A percentile compares a stretch with the other conserved stretches of the same genome.
Conservation (phyloP, 1,140 invertebrate genomes). For the Lamellibrachia luymesi region DNA sequence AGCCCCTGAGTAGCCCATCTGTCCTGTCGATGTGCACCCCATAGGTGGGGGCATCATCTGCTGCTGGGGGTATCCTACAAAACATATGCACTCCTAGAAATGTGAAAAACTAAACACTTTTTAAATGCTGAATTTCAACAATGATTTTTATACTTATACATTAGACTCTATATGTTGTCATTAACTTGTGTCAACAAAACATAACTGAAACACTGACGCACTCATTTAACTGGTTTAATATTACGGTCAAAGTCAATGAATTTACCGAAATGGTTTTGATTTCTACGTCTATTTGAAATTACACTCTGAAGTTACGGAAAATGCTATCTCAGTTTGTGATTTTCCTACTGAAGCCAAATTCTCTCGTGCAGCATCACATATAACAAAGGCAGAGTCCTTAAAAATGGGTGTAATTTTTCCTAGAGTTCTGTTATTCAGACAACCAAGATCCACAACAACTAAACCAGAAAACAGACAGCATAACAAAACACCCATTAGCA, state of each 20-base stretch:
- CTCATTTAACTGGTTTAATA: too few relatives aligned
- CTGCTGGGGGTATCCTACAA: constrained; percentile 20
- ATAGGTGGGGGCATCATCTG: constrained; percentile 64
- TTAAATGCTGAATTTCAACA: not conserved
- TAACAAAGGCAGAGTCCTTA: too few relatives aligned
- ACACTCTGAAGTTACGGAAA: too few relatives aligned
- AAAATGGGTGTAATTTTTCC: too few relatives aligned
- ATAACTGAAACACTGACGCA: too few relatives aligned
- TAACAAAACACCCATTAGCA: not conserved
- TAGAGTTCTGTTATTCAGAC: not conserved
- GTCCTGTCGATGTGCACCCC: constrained; percentile 37
- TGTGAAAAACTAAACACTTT: not conserved
- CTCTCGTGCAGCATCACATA: too few relatives aligned
- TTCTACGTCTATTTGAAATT: too few relatives aligned
- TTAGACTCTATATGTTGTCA: not conserved
- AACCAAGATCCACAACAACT: not conserved
- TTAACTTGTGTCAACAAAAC: too few relatives aligned
- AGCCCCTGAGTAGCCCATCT: constrained; percentile 37
- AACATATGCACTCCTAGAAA: not conserved
- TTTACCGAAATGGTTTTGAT: too few relatives aligned
- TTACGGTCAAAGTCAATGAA: too few relatives aligned
- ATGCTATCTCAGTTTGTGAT: too few relatives aligned
- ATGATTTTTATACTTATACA: not conserved
- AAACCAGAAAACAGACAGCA: not conserved
- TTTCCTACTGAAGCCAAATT: too few relatives aligned